Evolutionary conservation across 2,797 vertebrate genomes (phyloP), one percentile per base, ranked within the genome.

Genomic region (Enteromius afrohamiltoni): DNA sequence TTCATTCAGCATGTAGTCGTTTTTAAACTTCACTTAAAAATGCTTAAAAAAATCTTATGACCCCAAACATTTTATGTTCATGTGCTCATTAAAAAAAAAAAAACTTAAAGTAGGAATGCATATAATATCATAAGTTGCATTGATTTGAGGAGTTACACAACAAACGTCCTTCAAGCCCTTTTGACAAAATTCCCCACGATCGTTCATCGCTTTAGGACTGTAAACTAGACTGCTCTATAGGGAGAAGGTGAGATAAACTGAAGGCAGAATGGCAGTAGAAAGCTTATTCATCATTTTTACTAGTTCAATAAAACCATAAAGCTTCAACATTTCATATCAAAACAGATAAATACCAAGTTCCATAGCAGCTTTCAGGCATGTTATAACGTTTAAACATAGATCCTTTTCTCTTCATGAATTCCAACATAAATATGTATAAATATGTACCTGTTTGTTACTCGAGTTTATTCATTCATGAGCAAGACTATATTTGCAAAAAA

Each of bases 401-500:
- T n/a, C 3, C 6, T 67, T 67, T 16, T 11, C 37, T 29, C 14
- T 68, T 37, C 4, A 23, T 26, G 14, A 69, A 13, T 29, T 60
- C 23, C 6, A 58, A 1, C 17, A 60, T 60, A 80, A 58, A 80
- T 79, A 51, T 51, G 7, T 47, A 58, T 70, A 40, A 29, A 79
- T 7, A 40, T 51, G 11, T 23, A 42, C 14, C 1, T 60, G 26
- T 60, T 62, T 16, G 0, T 31, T 11, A 13, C 6, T 37, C 60
- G 10, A n/a, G 26, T n/a, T 47, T 6, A 21, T 60, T 31, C 7
- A 13, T 29, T 26, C 17, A 58, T 29, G 34, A 17, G 29, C 14
- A 21, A 51, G 53, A 0, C 2, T 31, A 86, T 8, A 88, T 62
- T 69, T 90, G 87, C 83, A 95, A 37, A 83, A 94, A 95, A 23